These are phyloP conservation scores for Tanaodytes sp. DNA, from an alignment of 2,888 invertebrate species.

Conservation along the genomic window DNA sequence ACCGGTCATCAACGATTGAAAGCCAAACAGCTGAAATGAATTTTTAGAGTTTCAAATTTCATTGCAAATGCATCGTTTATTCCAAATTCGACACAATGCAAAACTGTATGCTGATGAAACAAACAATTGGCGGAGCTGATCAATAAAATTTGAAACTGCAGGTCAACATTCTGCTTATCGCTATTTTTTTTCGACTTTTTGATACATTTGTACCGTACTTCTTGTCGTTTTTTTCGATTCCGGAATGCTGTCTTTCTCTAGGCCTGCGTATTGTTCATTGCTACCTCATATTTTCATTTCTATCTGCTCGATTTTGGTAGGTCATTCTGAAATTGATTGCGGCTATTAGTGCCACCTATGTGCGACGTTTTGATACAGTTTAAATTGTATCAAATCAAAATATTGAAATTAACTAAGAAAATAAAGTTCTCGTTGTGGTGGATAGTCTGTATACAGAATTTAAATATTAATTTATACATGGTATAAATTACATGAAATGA, in stretches of 20 bases:
- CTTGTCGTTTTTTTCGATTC: constrained; percentile 19
- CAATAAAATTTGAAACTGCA: constrained; percentile 51
- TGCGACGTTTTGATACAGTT: too few relatives aligned
- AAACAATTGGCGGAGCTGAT: constrained; percentile 34
- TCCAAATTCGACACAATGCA: not conserved
- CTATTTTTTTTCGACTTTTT: constrained; percentile 24
- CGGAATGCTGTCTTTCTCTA: constrained; percentile 23
- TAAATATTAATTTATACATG: too few relatives aligned
- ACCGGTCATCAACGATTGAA: too few relatives aligned
- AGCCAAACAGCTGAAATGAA: not conserved
- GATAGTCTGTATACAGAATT: too few relatives aligned
- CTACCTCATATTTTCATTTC: constrained; percentile 22
- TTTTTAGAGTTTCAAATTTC: constrained; percentile 47
- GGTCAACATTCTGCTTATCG: constrained; percentile 25
- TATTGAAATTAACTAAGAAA: too few relatives aligned
- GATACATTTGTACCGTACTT: too few relatives aligned
- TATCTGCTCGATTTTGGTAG: too few relatives aligned
- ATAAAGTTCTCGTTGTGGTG: too few relatives aligned
- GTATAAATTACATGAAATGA: too few relatives aligned
- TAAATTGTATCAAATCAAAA: too few relatives aligned
- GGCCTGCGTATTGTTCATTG: constrained; percentile 20
- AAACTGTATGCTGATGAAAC: constrained; percentile 47
- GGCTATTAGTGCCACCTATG: constrained; percentile 16
- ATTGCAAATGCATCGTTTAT: constrained; percentile 31
- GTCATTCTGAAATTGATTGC: too few relatives aligned